phyloP scores from a whole-genome alignment of 2,113 vertebrate species.

The Esox niger region DNA sequence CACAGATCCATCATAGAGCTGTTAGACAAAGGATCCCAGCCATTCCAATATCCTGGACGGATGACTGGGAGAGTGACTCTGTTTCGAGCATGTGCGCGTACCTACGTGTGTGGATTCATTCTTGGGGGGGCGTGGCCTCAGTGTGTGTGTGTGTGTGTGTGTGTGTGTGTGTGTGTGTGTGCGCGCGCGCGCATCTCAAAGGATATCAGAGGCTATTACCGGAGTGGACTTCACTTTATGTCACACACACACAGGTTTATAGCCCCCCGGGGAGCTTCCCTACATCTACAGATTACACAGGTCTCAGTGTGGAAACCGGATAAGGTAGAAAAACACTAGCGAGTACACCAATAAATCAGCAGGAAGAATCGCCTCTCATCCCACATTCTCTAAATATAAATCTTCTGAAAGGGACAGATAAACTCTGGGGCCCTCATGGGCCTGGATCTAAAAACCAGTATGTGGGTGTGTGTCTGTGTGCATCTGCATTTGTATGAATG shows the following conservation, averaged over 20 bases:
- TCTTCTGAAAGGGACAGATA: conserved; percentile 73
- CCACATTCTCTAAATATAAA: conserved; percentile 71
- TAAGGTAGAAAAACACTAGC: conserved; percentile 67
- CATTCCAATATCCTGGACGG: not conserved
- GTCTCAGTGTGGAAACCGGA: conserved; percentile 71
- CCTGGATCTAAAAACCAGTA: conserved; percentile 36
- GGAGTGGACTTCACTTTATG: too few species aligned
- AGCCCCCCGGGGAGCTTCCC: conserved; percentile 67
- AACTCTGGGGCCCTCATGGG: conserved; percentile 60
- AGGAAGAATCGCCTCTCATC: conserved; percentile 68
- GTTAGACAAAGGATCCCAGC: not conserved
- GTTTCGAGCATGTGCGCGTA: not conserved
- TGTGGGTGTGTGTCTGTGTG: not conserved
- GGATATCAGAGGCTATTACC: not conserved
- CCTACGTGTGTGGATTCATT: too few species aligned
- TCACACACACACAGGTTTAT: conserved; percentile 43
- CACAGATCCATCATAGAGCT: not conserved
- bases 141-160: not conserved
- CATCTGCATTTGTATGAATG: not conserved
- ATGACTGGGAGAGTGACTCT: not conserved
- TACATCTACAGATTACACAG: conserved; percentile 71
- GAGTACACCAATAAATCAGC: conserved; percentile 71
- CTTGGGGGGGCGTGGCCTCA: too few species aligned
- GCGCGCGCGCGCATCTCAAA: not conserved
- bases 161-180: not conserved